phyloP scores from a whole-genome alignment of 2,113 vertebrate species.

The Plectropomus leopardus region DNA sequence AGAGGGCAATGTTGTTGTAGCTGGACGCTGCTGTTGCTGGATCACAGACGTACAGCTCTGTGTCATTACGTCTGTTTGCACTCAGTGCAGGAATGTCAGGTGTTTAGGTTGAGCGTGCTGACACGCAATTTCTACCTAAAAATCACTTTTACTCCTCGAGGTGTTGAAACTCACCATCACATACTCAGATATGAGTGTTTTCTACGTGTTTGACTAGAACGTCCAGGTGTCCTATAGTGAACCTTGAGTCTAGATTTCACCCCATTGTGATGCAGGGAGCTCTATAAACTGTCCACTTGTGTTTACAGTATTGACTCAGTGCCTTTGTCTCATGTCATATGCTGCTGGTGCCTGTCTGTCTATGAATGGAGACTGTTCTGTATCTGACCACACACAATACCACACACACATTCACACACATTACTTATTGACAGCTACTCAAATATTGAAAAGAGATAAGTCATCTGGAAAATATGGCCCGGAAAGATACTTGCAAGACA shows the following conservation, averaged over 20 bases:
- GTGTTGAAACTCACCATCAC: too few species aligned
- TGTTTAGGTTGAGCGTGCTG: conserved; percentile 30
- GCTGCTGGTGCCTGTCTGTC: conserved; percentile 59
- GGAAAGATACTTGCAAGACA: conserved; percentile 7
- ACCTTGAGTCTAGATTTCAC: conserved; percentile 77
- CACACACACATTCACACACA: conserved; percentile 58
- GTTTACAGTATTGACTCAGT: conserved; percentile 72
- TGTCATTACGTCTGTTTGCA: conserved; percentile 53
- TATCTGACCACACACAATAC: conserved; percentile 55
- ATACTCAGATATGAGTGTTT: conserved; percentile 30
- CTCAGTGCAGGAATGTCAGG: conserved; percentile 54
- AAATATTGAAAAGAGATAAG: conserved; percentile 67
- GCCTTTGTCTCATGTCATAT: conserved; percentile 68
- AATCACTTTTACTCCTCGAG: too few species aligned
- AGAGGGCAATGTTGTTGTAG: conserved; percentile 83
- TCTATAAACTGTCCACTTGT: conserved; percentile 64
- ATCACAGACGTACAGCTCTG: conserved; percentile 50
- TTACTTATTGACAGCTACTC: conserved; percentile 78
- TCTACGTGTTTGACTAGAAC: conserved; percentile 53
- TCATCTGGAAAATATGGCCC: conserved; percentile 52
- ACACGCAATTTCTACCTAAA: conserved; percentile 21
- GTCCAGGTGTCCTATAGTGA: conserved; percentile 70
- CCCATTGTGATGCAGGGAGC: conserved; percentile 71
- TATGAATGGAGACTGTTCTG: conserved; percentile 80
- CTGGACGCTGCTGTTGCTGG: conserved; percentile 55